Evolutionary conservation across 2,113 vertebrate species (phyloP).

Genomic region (Ictidomys tridecemlineatus): DNA sequence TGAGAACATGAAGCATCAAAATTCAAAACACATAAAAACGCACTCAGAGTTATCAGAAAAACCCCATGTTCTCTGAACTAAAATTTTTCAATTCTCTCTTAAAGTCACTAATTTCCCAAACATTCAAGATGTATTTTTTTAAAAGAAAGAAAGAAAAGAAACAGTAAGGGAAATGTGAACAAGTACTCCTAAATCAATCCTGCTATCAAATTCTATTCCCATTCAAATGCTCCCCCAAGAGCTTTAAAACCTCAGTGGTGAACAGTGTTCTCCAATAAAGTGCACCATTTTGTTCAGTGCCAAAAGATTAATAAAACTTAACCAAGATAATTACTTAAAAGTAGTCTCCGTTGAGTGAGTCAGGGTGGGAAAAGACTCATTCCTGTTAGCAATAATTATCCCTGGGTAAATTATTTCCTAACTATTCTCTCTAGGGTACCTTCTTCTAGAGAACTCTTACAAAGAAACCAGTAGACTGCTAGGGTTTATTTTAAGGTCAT

Average conservation of each 20-base stretch:
- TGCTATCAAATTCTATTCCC: constrained; percentile 72
- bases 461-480: constrained; percentile 26
- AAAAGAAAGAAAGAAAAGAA: not conserved
- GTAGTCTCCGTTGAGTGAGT: constrained; percentile 50
- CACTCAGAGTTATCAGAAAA: constrained; percentile 67
- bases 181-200: constrained; percentile 67
- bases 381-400: constrained; percentile 72
- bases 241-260: constrained; percentile 63
- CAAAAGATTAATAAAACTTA: constrained; percentile 82
- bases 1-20: constrained; percentile 45
- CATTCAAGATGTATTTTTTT: not conserved
- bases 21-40: constrained; percentile 71
- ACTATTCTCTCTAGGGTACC: constrained; percentile 54
- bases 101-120: constrained; percentile 70
- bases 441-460: constrained; percentile 57
- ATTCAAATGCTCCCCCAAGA: constrained; percentile 75
- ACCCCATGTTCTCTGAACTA: constrained; percentile 64
- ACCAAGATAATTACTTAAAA: constrained; percentile 79
- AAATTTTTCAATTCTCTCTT: constrained; percentile 66
- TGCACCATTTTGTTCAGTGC: not conserved
- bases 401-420: constrained; percentile 77
- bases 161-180: constrained; percentile 64
- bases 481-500: constrained; percentile 76
- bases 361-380: constrained; percentile 68
- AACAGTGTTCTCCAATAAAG: constrained; percentile 65